These are phyloP conservation scores for Nesidiocoris tenuis DNA, from an alignment of 2,888 invertebrate species.

Conservation along the genomic window DNA sequence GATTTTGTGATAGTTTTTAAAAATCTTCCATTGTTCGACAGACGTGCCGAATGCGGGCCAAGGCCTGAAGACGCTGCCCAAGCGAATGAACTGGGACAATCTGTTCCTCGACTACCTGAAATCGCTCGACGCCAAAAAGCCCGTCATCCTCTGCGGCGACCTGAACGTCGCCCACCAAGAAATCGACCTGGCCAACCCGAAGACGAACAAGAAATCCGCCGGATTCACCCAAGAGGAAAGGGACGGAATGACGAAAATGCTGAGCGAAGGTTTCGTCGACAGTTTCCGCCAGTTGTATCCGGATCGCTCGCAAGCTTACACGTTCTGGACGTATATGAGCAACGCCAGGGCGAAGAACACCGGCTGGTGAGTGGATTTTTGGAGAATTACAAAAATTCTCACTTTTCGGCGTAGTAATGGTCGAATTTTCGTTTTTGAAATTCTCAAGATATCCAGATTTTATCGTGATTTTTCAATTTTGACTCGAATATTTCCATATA, in stretches of 20 bases:
- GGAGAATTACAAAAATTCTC: too few species aligned
- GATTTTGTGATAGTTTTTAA: not conserved
- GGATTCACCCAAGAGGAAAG: constrained; percentile 96
- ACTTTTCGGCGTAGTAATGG: too few species aligned
- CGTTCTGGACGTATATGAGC: constrained; percentile 93
- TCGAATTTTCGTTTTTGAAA: too few species aligned
- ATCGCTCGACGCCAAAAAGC: constrained; percentile 80
- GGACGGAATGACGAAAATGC: constrained; percentile 80
- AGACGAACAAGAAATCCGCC: constrained; percentile 85
- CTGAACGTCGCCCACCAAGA: constrained; percentile 96
- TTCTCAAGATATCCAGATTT: too few species aligned
- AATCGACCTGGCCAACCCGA: constrained; percentile 94
- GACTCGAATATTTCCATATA: too few species aligned
- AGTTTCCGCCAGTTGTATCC: constrained; percentile 84
- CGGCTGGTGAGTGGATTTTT: constrained; percentile 71
- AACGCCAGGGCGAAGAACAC: constrained; percentile 85
- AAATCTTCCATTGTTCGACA: constrained; percentile 53
- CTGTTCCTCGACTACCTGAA: constrained; percentile 76
- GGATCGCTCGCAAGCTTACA: constrained; percentile 76
- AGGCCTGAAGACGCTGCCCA: constrained; percentile 80
- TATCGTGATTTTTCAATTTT: too few species aligned
- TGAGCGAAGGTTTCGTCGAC: constrained; percentile 82
- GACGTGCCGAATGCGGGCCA: constrained; percentile 94
- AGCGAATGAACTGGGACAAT: constrained; percentile 87
- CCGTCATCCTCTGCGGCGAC: constrained; percentile 93